Conservation (phyloP, 2,888 invertebrate genomes). For the Drosophila pseudotalamancana region DNA sequence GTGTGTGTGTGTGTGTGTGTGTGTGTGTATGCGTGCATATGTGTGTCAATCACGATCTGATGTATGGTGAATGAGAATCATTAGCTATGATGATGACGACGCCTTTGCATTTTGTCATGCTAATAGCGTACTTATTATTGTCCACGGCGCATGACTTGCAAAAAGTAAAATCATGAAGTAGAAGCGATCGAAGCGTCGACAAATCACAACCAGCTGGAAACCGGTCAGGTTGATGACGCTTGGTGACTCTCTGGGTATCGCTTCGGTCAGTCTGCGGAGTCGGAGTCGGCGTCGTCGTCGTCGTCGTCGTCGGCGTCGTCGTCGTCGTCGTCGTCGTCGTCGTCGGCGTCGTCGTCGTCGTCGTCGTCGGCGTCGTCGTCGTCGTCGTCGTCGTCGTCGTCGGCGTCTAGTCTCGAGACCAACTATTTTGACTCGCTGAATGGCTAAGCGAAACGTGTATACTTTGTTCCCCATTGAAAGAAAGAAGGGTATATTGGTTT, state of each 20-base stretch:
- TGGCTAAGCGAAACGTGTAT: conserved; percentile 53
- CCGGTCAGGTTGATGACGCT: conserved; percentile 17
- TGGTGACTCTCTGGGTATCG: background rate
- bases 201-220: conserved; percentile 34
- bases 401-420: background rate
- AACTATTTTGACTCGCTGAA: background rate
- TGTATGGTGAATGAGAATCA: background rate
- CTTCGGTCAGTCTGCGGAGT: background rate
- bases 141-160: conserved; percentile 60
- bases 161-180: conserved; percentile 11
- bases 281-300: too few species aligned
- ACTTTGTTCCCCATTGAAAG: too few species aligned
- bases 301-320: too few species aligned
- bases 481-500: too few species aligned
- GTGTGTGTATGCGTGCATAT: background rate
- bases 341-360: too few species aligned
- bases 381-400: too few species aligned
- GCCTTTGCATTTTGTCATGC: conserved; percentile 1
- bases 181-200: conserved; percentile 31
- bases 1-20: background rate
- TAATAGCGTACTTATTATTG: conserved; percentile 39
- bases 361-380: too few species aligned
- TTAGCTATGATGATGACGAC: conserved; percentile 3
- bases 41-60: background rate
- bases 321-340: too few species aligned